phyloP scores from a whole-genome alignment of 2,888 invertebrate species.

The Gastrophysa polygoni region DNA sequence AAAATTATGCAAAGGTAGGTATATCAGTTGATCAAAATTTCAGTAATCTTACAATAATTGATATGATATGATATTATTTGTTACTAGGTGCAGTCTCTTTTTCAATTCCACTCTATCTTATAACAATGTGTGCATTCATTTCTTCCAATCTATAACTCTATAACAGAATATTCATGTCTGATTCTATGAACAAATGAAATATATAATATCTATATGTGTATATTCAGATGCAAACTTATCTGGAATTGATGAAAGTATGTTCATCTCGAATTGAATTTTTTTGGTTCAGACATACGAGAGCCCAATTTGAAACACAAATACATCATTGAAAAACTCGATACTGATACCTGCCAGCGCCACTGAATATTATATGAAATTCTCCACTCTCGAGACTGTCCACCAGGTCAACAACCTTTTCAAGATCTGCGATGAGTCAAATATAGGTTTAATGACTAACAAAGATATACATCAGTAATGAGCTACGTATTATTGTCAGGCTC shows the following conservation, averaged over 20 bases:
- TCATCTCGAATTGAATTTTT: neutral
- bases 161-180: slow-evolving; percentile 3
- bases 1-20: neutral
- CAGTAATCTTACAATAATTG: slow-evolving; percentile 28
- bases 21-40: neutral
- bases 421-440: neutral
- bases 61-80: slow-evolving; percentile 52
- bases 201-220: too few relatives aligned
- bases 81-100: slow-evolving; percentile 47
- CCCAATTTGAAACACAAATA: neutral
- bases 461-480: neutral
- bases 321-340: neutral
- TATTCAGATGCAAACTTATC: neutral
- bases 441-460: neutral
- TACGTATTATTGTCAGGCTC: neutral
- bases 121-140: neutral
- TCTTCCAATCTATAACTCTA: too few relatives aligned
- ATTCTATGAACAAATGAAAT: slow-evolving; percentile 1
- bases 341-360: too few relatives aligned
- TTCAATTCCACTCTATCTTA: slow-evolving; percentile 28
- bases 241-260: neutral
- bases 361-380: too few relatives aligned
- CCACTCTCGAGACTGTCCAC: too few relatives aligned
- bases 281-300: neutral
- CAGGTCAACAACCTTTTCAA: neutral